These are phyloP conservation scores for Drosophila differens DNA, from an alignment of 2,888 invertebrate species.

Conservation along the genomic window DNA sequence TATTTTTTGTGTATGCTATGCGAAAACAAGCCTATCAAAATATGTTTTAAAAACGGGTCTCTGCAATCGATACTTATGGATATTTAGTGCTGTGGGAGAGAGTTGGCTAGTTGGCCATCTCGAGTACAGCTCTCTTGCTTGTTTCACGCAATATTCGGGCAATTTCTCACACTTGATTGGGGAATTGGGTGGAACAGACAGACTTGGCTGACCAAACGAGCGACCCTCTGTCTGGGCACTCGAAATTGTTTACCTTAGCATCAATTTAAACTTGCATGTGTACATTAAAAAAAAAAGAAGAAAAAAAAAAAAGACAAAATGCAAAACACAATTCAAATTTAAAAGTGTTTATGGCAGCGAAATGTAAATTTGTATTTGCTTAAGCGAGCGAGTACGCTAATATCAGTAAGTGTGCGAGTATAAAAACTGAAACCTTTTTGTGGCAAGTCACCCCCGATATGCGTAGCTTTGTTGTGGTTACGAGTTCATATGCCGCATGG, in stretches of 20 bases:
- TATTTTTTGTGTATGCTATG: background rate
- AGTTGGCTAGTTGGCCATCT: background rate
- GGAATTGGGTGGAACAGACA: constrained; percentile 5
- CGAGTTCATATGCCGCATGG: background rate
- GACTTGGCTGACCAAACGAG: constrained; percentile 44
- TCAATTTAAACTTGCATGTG: constrained; percentile 82
- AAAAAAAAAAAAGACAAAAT: constrained; percentile 17
- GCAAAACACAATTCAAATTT: constrained; percentile 76
- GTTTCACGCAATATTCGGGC: constrained; percentile 42
- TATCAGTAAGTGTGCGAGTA: constrained; percentile 40
- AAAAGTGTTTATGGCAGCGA: constrained; percentile 84
- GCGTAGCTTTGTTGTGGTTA: constrained; percentile 29
- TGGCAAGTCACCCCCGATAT: constrained; percentile 36
- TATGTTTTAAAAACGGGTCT: background rate
- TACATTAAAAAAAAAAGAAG: constrained; percentile 49
- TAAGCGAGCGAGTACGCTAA: constrained; percentile 65
- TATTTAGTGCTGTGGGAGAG: background rate
- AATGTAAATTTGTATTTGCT: constrained; percentile 83
- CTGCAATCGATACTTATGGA: background rate
- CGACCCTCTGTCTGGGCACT: constrained; percentile 33
- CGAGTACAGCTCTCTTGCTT: too few relatives aligned
- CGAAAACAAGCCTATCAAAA: background rate
- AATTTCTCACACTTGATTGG: constrained; percentile 25
- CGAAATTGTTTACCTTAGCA: constrained; percentile 77
- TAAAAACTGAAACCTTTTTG: constrained; percentile 36